Conservation (phyloP, 2,888 invertebrate genomes). For the Lithophane semibrunnea region DNA sequence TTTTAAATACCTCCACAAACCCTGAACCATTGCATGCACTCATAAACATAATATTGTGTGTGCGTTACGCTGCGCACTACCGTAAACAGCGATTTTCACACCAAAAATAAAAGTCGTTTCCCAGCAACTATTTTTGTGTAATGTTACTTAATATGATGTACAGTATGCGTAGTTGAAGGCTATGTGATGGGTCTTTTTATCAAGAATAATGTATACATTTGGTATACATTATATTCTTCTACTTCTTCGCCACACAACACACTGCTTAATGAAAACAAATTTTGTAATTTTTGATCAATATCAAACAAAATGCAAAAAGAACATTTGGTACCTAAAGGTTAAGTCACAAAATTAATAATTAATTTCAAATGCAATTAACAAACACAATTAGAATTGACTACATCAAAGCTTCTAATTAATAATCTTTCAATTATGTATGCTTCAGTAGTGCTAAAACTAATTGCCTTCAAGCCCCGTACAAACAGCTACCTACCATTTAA, state of each 20-base stretch:
- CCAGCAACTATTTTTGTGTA: too few species aligned
- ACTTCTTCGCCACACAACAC: neutral
- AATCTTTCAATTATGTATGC: neutral
- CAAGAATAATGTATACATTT: neutral
- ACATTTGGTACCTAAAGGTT: too few species aligned
- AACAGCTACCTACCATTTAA: slow-evolving; percentile 63
- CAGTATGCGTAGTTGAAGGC: too few species aligned
- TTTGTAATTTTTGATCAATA: neutral
- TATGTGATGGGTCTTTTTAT: neutral
- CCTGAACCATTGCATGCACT: too few species aligned
- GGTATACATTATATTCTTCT: too few species aligned
- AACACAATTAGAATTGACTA: neutral
- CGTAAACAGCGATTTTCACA: too few species aligned
- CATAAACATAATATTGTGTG: too few species aligned
- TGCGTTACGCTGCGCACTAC: too few species aligned
- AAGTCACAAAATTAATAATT: neutral
- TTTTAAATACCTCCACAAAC: too few species aligned
- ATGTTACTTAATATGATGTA: too few species aligned
- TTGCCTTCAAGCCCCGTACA: slow-evolving; percentile 17
- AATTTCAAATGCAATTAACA: neutral
- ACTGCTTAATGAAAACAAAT: neutral
- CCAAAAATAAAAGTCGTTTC: too few species aligned
- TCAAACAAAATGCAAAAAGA: neutral
- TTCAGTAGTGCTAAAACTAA: slow-evolving; percentile 39
- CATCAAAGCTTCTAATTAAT: neutral